Base-by-base conservation (phyloP, 1,140 invertebrate genomes). In the Zaprionus ghesquierei region DNA sequence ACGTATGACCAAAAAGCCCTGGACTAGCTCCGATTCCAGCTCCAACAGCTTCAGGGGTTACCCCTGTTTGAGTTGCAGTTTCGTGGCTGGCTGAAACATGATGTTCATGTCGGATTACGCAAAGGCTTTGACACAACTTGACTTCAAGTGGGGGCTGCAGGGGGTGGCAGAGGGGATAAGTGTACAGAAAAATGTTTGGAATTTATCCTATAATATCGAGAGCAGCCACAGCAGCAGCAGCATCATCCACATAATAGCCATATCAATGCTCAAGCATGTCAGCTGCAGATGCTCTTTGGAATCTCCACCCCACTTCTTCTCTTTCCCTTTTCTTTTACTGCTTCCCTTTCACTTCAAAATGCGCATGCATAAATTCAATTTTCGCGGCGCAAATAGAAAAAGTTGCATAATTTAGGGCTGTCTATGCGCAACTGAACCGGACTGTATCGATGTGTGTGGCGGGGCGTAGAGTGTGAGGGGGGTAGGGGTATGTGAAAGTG, bases 301-400 rank as follows among this genome's bases (percentile, higher is more conserved):
- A 18, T 18, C 15, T 41, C 0, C 35, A 2, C 33, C 8, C 2
- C 6, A 9, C 6, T 2, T 41, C n/a, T 41, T 6, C 33, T 3
- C 33, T n/a, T 3, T 2, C 10, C 2, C 33, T 35, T 10, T 12
- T 0, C 33, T 3, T 2, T 1, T 5, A 5, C 3, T n/a, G 2
- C 35, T 5, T 3, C 5, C 6, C 4, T 18, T 15, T 12, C 3
- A 18, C 15, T 5, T 41, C n/a, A n/a, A 2, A 41, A 8, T 15
- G 35, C 66, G 75, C 78, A 79, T 86, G 82, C 82, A 86, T 86
- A 86, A 86, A 86, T 86, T 86, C 82, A 85, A 85, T 85, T 85
- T 81, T 55, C 54, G 25, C 31, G 49, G 49, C 10, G 44, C 51
- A 51, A 75, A 69, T 41, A 62, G 29, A 64, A 81, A 71, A 66